Evolutionary conservation across 1,140 invertebrate genomes (phyloP).

Genomic region (Bombus pyrosoma): DNA sequence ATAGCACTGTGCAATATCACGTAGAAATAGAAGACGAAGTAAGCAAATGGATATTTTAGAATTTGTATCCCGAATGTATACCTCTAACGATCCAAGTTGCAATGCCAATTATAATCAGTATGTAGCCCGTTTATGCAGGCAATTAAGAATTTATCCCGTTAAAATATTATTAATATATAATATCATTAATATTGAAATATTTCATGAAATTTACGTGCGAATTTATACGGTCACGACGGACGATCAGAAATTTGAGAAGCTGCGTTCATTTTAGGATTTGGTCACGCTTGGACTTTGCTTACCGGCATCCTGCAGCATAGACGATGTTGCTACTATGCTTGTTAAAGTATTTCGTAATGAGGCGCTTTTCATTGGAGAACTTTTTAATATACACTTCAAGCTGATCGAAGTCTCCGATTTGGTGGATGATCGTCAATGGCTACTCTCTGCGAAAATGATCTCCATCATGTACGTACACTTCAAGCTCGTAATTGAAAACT

Average conservation of each 20-base stretch:
- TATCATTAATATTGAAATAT: too few relatives aligned
- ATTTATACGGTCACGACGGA: neutral
- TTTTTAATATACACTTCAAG: slow-evolving; percentile 71
- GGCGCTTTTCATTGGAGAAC: slow-evolving; percentile 43
- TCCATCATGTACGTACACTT: slow-evolving; percentile 54
- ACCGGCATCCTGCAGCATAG: slow-evolving; percentile 70
- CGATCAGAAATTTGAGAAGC: neutral
- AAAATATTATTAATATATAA: too few relatives aligned
- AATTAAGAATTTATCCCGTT: too few relatives aligned
- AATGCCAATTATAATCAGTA: too few relatives aligned
- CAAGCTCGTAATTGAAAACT: neutral
- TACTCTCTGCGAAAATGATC: slow-evolving; percentile 47
- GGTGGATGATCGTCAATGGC: slow-evolving; percentile 67
- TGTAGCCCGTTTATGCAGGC: fast-evolving
- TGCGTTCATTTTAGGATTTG: slow-evolving; percentile 66
- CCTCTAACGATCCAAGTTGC: too few relatives aligned
- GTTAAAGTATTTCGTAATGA: slow-evolving; percentile 51
- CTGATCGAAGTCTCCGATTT: slow-evolving; percentile 71
- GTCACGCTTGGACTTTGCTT: slow-evolving; percentile 77
- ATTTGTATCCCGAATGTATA: neutral
- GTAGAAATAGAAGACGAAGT: slow-evolving; percentile 75
- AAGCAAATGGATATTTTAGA: slow-evolving; percentile 47
- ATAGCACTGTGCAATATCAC: slow-evolving; percentile 80
- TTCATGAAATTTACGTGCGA: too few relatives aligned
- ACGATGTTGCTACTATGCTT: slow-evolving; percentile 66